A percentile compares a stretch with the other conserved stretches of the same genome.
Conservation (phyloP, 1,140 invertebrate genomes). For the Caenorhabditis tropicalis region DNA sequence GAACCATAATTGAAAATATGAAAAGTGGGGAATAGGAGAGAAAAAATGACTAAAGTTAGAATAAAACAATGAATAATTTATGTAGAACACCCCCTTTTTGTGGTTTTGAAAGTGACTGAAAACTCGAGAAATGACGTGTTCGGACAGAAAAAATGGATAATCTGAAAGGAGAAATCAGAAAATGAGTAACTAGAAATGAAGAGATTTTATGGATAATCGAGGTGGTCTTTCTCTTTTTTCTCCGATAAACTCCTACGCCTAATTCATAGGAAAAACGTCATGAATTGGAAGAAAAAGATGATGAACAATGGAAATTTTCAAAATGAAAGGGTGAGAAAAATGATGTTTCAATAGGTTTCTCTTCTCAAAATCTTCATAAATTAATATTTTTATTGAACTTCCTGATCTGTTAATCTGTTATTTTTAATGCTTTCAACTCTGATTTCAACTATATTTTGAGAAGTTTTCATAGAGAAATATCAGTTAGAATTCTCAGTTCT, state of each 20-base stretch:
- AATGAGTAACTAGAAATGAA: neutral
- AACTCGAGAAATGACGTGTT: neutral
- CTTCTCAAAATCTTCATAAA: neutral
- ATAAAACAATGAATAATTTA: slow-evolving; percentile 36
- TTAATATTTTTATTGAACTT: neutral
- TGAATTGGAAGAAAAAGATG: neutral
- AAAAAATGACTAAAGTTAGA: slow-evolving; percentile 11
- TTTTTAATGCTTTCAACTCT: no score
- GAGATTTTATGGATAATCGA: neutral
- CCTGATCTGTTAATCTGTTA: neutral
- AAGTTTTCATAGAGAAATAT: neutral
- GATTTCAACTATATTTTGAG: no score
- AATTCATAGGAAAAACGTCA: neutral
- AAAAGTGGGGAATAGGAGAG: neutral
- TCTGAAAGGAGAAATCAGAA: slow-evolving; percentile 5
- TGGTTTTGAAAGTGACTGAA: neutral
- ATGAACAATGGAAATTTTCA: neutral
- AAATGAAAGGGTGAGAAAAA: neutral
- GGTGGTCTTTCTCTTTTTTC: neutral
- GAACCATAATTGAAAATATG: neutral
- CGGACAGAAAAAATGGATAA: neutral
- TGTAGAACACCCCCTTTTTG: neutral
- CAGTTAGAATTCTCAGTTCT: no score
- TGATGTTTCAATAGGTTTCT: neutral
- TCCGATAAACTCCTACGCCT: neutral